Percentiles rank a stretch among this genome's conserved stretches.
Conservation (phyloP, 2,797 vertebrate species). For the Aulostomus chinensis region DNA sequence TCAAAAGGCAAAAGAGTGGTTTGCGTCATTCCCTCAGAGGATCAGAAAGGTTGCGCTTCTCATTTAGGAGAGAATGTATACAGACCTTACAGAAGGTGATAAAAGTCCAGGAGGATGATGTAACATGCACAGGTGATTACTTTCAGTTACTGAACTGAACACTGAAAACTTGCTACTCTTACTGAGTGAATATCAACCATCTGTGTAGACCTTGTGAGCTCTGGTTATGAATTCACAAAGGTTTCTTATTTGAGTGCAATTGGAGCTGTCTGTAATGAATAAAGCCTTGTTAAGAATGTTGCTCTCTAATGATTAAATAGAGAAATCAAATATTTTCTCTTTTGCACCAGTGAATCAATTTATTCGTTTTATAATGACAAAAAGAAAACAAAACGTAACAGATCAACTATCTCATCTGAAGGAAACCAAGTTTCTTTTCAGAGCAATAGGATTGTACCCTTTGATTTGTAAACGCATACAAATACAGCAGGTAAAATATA, state of each 20-base stretch:
- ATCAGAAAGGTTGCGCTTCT: conserved; percentile 26
- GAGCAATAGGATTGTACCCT: no score
- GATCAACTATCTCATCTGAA: no score
- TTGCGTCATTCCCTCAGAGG: conserved; percentile 57
- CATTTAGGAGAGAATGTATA: conserved; percentile 31
- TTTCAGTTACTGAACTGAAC: conserved; percentile 27
- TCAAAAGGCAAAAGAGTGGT: conserved; percentile 48
- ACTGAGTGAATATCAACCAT: conserved; percentile 41
- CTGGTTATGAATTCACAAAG: conserved; percentile 27
- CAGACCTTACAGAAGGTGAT: conserved; percentile 18
- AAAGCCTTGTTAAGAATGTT: not conserved
- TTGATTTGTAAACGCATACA: no score
- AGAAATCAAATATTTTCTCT: conserved; percentile 14
- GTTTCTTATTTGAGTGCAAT: conserved; percentile 4
- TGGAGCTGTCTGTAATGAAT: conserved; percentile 8
- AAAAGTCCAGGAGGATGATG: conserved; percentile 39
- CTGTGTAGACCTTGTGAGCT: conserved; percentile 4
- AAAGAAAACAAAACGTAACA: no score
- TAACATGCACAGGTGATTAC: conserved; percentile 41
- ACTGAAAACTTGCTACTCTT: conserved; percentile 19
- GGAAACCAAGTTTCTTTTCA: no score
- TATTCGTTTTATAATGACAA: no score
- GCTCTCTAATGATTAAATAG: conserved; percentile 19
- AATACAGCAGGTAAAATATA: no score
- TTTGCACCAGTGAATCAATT: no score